Base-by-base conservation (phyloP, 2,113 vertebrate species). In the Caretta caretta region DNA sequence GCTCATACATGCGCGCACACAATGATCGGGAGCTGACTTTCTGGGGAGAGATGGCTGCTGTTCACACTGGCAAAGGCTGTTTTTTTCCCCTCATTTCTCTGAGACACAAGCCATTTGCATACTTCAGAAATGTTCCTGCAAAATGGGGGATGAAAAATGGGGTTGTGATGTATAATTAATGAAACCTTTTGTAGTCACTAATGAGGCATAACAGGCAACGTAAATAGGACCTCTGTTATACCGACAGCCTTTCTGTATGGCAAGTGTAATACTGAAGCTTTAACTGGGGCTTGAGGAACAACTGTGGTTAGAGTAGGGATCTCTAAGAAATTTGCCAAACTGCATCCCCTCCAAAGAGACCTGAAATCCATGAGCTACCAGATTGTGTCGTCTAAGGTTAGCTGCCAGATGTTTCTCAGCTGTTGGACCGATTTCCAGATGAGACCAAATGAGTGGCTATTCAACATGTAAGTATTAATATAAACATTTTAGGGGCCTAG, bases 401-500 rank as follows among this genome's bases (percentile, higher is more conserved):
- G 97, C 96, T 0, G 94, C 97, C 98, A 98, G 98, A 98, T 98
- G 98, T 98, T 97, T 95, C 94, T 97, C 97, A 98, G 97, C 97
- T 98, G 98, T 42, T 96, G 97, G 92, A 92, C 86, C 86, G 92
- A 13, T 92, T 96, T 98, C 97, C 96, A 98, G 97, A 97, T 96
- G 96, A 96, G 96, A 86, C 93, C 88, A 53, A 97, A 4, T n/a
- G 97, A 98, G 97, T 84, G 94, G 91, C 96, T 87, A 29, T 96
- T 94, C 97, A 97, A 62, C 91, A 72, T 95, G 94, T 91, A 92
- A 94, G 80, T 91, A 96, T 97, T 96, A 97, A 98, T 97, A 95
- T 97, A 97, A 98, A 97, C 96, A 94, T 86, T 87, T 38, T 1
- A 31, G 96, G 90, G 96, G 90, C 96, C 96, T 97, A 80, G 94